Evolutionary conservation across 2,113 vertebrate genomes (phyloP).

Genomic region (Mastomys natalensis): DNA sequence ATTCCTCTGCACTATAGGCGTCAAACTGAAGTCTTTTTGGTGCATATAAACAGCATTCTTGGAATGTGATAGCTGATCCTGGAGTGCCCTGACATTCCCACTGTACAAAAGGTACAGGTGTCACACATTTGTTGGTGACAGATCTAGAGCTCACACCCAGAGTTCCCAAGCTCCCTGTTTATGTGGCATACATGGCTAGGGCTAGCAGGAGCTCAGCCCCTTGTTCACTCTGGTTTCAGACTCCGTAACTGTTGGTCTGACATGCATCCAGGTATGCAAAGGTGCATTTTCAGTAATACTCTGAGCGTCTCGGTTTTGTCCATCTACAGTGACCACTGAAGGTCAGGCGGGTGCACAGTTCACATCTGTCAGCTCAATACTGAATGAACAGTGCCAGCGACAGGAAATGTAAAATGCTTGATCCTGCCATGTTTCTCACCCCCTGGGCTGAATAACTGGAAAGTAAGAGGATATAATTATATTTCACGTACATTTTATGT

Average conservation of each 20-base stretch:
- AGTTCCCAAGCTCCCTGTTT: not conserved
- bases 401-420: not conserved
- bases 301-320: slow-evolving; percentile 13
- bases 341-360: not conserved
- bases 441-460: slow-evolving; percentile 8
- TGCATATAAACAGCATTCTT: not conserved
- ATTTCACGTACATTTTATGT: not conserved
- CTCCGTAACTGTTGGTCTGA: not conserved
- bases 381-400: not conserved
- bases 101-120: not conserved
- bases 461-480: not conserved
- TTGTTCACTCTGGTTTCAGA: not conserved
- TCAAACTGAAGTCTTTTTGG: not conserved
- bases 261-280: not conserved
- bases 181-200: not conserved
- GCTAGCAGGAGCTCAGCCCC: not conserved
- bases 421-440: not conserved
- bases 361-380: not conserved
- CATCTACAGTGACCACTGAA: not conserved
- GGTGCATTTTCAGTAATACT: not conserved
- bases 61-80: not conserved
- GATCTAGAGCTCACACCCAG: not conserved
- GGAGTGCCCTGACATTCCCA: not conserved
- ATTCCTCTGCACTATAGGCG: not conserved
- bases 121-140: slow-evolving; percentile 8